Evolutionary conservation across 2,888 invertebrate species (phyloP), one percentile per base, ranked within the genome.

Genomic region (Yponomeuta malinellus): DNA sequence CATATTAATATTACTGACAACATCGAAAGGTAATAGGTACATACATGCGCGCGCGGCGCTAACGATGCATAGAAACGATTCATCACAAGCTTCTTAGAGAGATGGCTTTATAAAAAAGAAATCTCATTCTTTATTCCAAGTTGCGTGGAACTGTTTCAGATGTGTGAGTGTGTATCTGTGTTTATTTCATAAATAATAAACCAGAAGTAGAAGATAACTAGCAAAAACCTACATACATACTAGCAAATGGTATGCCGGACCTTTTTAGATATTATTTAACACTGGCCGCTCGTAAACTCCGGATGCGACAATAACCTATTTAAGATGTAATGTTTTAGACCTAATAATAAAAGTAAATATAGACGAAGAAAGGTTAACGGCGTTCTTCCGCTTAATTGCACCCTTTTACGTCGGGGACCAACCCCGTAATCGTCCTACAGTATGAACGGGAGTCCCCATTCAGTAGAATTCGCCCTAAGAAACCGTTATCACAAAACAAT

Each of bases 1-100:
- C 84, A 86, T 89, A 91, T 91, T 90, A 89, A 90, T 90, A 86
- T 87, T 84, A 86, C 88, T 82, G 85, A 87, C 88, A 88, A 87
- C 86, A 85, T 88, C 83, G 85, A 84, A 83, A 82, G 84, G 85
- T 86, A 80, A 87, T 86, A 87, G 84, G 87, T 83, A 83, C 83
- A 83, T 83, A 83, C 83, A 83, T 78, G 83, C 82, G 79, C 81
- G 83, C 82, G 83, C 66, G 43, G 70, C 83, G 85, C 83, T 89
- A 89, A 89, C 89, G 88, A 88, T 81, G 86, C 86, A 80, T 82
- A 85, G 81, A 84, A 83, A 86, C 88, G 75, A 90, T 90, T 87
- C 83, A 89, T 90, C 89, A 88, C 86, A 78, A 76, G 79, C 80
- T 80, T 78, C 81, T 88, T 84, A 86, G 80, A 83, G 81, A 84